Evolutionary conservation across 35 echinoderm and acorn worm species (phyloP).

Genomic region (Chiridota heheva): DNA sequence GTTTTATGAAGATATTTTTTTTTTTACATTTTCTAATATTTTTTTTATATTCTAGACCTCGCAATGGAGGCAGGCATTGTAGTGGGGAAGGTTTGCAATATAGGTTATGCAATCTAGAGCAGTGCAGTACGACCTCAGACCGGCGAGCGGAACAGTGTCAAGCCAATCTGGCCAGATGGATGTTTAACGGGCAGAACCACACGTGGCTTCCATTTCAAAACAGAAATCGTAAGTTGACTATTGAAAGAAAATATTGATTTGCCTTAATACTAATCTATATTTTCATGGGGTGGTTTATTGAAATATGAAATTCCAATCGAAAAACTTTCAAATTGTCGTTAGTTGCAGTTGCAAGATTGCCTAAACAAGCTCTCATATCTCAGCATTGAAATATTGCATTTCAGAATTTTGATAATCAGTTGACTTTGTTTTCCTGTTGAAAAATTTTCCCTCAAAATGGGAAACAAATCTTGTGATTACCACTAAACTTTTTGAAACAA

Average conservation of each 20-base stretch:
- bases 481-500: too few relatives aligned
- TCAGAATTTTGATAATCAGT: too few relatives aligned
- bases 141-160: constrained; percentile 78
- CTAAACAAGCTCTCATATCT: too few relatives aligned
- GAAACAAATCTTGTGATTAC: too few relatives aligned
- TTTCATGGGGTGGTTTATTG: too few relatives aligned
- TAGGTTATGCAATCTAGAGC: constrained; percentile 69
- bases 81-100: constrained; percentile 58
- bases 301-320: too few relatives aligned
- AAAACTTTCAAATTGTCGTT: too few relatives aligned
- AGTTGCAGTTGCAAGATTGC: too few relatives aligned
- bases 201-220: constrained; percentile 86
- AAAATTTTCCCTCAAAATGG: too few relatives aligned
- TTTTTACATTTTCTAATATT: constrained; percentile 27
- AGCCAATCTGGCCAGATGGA: constrained; percentile 72
- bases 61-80: constrained; percentile 76
- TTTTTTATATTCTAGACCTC: constrained; percentile 51
- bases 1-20: background rate
- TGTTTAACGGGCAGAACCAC: constrained; percentile 52
- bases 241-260: background rate
- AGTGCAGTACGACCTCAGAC: constrained; percentile 38
- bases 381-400: too few relatives aligned
- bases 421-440: too few relatives aligned
- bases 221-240: constrained; percentile 78
- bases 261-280: too few relatives aligned